Conservation (phyloP, 2,797 vertebrate species). For the Cetoscarus ocellatus region DNA sequence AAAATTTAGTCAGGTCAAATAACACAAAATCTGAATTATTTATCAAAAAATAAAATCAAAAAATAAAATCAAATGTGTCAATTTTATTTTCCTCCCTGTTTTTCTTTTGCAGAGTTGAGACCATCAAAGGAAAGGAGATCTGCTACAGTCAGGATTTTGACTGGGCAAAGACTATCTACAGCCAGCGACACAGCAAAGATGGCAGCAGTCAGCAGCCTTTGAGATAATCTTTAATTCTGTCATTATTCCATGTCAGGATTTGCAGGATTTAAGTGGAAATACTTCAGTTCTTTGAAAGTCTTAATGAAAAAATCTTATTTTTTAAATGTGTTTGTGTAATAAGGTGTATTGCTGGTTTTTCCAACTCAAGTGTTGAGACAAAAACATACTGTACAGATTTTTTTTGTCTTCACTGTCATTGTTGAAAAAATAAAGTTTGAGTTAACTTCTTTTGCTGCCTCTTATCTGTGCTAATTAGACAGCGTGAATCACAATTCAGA, state of each 20-base stretch:
- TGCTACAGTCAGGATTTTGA: conserved; percentile 28
- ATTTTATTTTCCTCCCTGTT: neutral
- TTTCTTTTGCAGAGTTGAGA: conserved; percentile 50
- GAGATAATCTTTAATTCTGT: neutral
- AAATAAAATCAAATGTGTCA: too few species aligned
- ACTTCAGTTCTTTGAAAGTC: neutral
- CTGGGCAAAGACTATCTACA: conserved; percentile 25
- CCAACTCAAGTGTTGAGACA: too few species aligned
- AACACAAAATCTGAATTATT: too few species aligned
- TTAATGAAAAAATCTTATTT: neutral
- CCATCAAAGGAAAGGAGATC: neutral
- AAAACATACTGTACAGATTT: neutral
- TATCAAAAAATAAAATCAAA: too few species aligned
- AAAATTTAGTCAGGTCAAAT: too few species aligned
- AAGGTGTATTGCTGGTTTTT: too few species aligned
- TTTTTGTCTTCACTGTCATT: too few species aligned
- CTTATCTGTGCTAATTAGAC: too few species aligned
- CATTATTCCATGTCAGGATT: neutral
- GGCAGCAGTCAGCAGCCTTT: neutral
- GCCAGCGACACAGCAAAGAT: neutral
- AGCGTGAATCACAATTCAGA: too few species aligned
- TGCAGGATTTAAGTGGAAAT: neutral
- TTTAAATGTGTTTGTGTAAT: too few species aligned
- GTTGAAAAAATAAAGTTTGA: too few species aligned
- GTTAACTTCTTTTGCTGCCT: too few species aligned